Evolutionary conservation across 2,797 vertebrate genomes (phyloP), one percentile per base, ranked within the genome.

Genomic region (Diglossa cyanea): DNA sequence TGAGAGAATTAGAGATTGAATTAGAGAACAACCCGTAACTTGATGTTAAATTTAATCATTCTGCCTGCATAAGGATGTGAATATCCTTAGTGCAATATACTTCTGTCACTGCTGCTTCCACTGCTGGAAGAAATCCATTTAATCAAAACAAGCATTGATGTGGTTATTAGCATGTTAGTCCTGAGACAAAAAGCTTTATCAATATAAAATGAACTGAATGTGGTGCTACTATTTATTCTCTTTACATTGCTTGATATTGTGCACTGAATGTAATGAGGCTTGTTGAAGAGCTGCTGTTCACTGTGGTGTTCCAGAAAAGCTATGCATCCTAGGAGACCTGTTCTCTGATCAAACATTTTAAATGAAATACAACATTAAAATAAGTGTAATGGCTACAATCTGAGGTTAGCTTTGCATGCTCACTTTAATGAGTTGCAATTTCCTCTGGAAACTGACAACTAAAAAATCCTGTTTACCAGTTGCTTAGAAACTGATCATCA

Each of bases 51-150:
- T 76, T 35, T 67, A 73, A 77, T 65, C 6, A 11, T 65, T 76
- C 50, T 0, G 0, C 50, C 50, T 23, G 30, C 31, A 17, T 63
- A 67, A 82, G 13, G 45, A 50, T 77, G 40, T 60, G 77, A 82
- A 17, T 57, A 28, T 85, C 35, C 65, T 93, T 42, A 67, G 67
- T 61, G 70, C 21, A 42, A 60, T 58, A 15, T 39, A 19, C 19
- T 88, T 71, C 66, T 91, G 74, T 61, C 50, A 71, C 18, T 74
- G 57, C 53, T 95, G n/a, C 61, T 89, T 61, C 35, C 30, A 50
- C 35, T 70, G 63, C 86, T 92, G 83, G 77, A 86, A 84, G 74
- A 63, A 86, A 85, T 90, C 77, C 39, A 76, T 90, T 84, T 84
- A 81, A 95, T 90, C 67, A 93, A 67, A 88, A 70, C n/a, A 85